These are phyloP conservation scores for Sylvia borin DNA, from an alignment of 2,797 vertebrate genomes.

Conservation along the genomic window DNA sequence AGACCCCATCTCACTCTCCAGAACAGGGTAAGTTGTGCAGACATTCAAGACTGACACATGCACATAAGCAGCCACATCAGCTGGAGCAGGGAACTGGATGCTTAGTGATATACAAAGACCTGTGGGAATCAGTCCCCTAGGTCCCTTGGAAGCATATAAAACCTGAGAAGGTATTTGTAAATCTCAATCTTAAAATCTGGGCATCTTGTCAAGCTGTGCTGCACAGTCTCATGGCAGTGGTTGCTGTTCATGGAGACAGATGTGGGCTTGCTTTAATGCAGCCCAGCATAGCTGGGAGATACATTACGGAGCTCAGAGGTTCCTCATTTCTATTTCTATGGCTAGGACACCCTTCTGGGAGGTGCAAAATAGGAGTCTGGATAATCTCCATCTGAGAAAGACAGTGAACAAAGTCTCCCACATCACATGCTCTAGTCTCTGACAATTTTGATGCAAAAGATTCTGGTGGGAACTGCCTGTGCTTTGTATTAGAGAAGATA, in stretches of 20 bases:
- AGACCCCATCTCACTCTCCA: constrained; percentile 42
- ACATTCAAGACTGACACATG: background rate
- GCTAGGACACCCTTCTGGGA: background rate
- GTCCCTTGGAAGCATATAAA: background rate
- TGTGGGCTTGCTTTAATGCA: background rate
- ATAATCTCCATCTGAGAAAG: background rate
- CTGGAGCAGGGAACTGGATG: background rate
- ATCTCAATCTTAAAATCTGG: background rate
- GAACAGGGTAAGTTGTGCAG: constrained; percentile 16
- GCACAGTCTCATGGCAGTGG: background rate
- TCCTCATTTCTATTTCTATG: background rate
- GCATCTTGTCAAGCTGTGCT: background rate
- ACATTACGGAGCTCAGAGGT: background rate
- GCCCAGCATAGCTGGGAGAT: background rate
- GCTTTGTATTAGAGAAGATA: background rate
- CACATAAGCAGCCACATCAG: constrained; percentile 19
- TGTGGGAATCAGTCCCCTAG: background rate
- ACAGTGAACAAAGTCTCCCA: background rate
- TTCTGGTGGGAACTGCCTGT: background rate
- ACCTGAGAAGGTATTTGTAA: constrained; percentile 9
- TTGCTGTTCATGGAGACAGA: background rate
- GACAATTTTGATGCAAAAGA: background rate
- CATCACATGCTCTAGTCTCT: background rate
- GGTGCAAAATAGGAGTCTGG: background rate
- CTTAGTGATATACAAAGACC: background rate